Base-by-base conservation (phyloP, 2,113 vertebrate species). In the Myrmecobius fasciatus region DNA sequence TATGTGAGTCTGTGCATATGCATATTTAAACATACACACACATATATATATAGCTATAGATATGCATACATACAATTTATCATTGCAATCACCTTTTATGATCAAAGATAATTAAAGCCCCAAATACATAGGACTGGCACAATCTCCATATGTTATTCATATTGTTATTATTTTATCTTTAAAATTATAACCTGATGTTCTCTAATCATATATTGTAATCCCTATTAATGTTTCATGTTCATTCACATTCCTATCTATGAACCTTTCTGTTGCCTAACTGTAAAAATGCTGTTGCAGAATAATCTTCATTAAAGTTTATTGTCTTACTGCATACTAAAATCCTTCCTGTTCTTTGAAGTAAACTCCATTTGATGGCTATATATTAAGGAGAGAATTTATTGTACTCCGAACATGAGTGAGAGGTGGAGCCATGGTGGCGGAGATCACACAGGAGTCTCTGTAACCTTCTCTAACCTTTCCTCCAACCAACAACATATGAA, bases 51-150 rank as follows among this genome's bases (percentile, higher is more conserved):
- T 14, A 36, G 2, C 7, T 20, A 8, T 20, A n/a, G 20, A 20
- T 17, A n/a, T 75, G 1, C n/a, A 20, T n/a, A n/a, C 7, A n/a
- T 22, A 75, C 0, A n/a, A n/a, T n/a, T 12, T n/a, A n/a, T 1
- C n/a, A 22, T n/a, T 75, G 36, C 36, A 75, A 20, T n/a, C 12
- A 75, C 22, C 17, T 6, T n/a, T 75, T 75, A 20, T 4, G 0
- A 75, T 17, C 36, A 75, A n/a, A 20, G 5, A 75, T n/a, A n/a
- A n/a, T n/a, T n/a, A 75, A 75, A 75, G 5, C 0, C 36, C 3
- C 36, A 67, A 5, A 1, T 75, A n/a, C n/a, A 8, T n/a, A 0
- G 36, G n/a, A n/a, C 36, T 75, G 3, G 67, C 36, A n/a, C 7
- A 75, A 75, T 75, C 12, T 4, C 22, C n/a, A 20, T 75, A 8